Percentiles rank a stretch among this genome's conserved stretches.
phyloP scores from a whole-genome alignment of 1,140 invertebrate species.

The Acyrthosiphon pisum region DNA sequence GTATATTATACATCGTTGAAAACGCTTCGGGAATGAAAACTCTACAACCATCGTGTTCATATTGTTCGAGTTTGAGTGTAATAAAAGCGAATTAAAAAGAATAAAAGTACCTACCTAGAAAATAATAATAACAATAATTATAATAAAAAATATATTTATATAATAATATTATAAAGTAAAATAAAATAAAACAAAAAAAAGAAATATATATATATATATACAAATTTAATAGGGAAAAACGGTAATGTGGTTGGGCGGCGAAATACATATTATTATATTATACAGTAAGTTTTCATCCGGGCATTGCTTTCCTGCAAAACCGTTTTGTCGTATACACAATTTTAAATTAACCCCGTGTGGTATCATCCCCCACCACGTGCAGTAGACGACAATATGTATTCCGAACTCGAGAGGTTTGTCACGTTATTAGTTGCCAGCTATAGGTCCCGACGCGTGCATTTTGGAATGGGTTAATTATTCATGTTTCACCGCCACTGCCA shows the following conservation, averaged over 20 bases:
- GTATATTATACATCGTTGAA: neutral
- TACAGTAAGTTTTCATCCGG: neutral
- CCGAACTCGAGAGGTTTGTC: neutral
- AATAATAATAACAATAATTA: neutral
- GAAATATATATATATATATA: no score
- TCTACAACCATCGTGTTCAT: neutral
- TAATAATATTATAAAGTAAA: neutral
- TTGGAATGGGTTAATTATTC: neutral
- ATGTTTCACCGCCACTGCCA: neutral
- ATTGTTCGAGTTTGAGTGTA: neutral
- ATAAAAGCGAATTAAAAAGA: slow-evolving; percentile 1
- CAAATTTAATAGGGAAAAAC: neutral
- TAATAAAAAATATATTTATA: neutral
- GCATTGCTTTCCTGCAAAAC: neutral
- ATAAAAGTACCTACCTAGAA: neutral
- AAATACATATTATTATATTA: neutral
- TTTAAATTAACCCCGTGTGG: neutral
- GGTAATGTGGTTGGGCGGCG: neutral
- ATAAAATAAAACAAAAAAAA: neutral
- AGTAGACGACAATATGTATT: neutral
- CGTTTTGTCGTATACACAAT: neutral
- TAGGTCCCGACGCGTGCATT: neutral
- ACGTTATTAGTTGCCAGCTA: neutral
- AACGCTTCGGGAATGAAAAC: neutral
- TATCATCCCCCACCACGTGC: neutral